Evolutionary conservation across 2,888 invertebrate genomes (phyloP), one percentile per base, ranked within the genome.

Genomic region (Hoplodrina ambigua): DNA sequence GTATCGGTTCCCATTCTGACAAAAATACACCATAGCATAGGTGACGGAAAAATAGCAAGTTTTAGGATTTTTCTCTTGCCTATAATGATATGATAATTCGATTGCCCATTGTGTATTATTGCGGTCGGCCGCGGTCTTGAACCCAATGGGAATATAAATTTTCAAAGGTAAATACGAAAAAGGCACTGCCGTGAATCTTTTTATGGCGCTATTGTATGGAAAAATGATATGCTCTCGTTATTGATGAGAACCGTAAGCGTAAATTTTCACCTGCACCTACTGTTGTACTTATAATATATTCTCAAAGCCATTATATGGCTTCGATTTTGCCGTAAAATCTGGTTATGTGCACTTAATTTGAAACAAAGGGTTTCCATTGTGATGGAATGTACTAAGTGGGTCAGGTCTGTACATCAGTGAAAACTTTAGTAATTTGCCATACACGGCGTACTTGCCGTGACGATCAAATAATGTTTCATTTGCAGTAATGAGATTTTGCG

Each of bases 31-130:
- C 72, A 69, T 80, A 61, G 53, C 65, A 20, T 69, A 75, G 71
- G 78, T 80, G 81, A 79, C 78, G 74, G 62, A 33, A 73, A 83
- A 84, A 85, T 82, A 75, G 80, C 83, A 82, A 85, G 81, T 86
- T 85, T 85, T 77, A 82, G 83, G 80, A 87, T 86, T 87, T 89
- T 90, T 86, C 85, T 86, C 80, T 85, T 80, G 82, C 82, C 87
- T 81, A 87, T 91, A 92, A 93, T 91, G 90, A 91, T 95, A 94
- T 94, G 94, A 94, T 94, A 95, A 95, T 94, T 92, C 92, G 91
- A 92, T 92, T 91, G 93, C 89, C 94, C 91, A 93, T 94, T 94
- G 94, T 94, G 91, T 92, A 91, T 92, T 91, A 92, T 91, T 89
- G 90, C 90, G 94, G 91, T 89, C 90, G 92, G 89, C 88, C 89